Evolutionary conservation across 2,113 vertebrate genomes (phyloP).

Genomic region (Salvelinus sp.): DNA sequence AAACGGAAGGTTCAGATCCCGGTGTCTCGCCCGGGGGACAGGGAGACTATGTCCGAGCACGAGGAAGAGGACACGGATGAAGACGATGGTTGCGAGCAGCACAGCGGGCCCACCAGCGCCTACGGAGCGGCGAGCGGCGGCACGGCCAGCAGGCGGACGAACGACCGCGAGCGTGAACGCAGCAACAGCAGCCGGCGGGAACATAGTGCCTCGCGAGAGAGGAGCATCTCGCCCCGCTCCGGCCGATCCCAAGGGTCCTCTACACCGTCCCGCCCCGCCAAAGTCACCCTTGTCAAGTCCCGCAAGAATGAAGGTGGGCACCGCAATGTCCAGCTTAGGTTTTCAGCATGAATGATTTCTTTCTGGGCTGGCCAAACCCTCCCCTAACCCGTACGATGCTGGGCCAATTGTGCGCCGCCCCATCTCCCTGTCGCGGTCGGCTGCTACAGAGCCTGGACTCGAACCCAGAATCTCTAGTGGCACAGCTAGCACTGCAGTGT

Average conservation of each 20-base stretch:
- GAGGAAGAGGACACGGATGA: slow-evolving; percentile 87
- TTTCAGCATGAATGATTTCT: too few species aligned
- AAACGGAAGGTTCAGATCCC: slow-evolving; percentile 97
- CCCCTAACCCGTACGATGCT: too few species aligned
- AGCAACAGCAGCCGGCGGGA: slow-evolving; percentile 78
- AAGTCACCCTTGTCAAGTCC: slow-evolving; percentile 96
- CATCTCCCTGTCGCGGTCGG: too few species aligned
- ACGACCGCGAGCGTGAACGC: slow-evolving; percentile 42
- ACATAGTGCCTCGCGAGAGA: slow-evolving; percentile 86
- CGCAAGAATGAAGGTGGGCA: slow-evolving; percentile 91
- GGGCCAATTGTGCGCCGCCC: too few species aligned
- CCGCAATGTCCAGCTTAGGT: too few species aligned
- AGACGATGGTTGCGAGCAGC: slow-evolving; percentile 81
- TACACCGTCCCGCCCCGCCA: slow-evolving; percentile 85
- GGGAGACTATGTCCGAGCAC: slow-evolving; percentile 88
- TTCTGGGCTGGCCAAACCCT: too few species aligned
- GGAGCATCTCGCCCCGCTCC: slow-evolving; percentile 88
- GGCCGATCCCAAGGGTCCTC: slow-evolving; percentile 89
- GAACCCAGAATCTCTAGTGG: too few species aligned
- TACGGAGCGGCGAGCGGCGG: slow-evolving; percentile 61
- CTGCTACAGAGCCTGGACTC: too few species aligned
- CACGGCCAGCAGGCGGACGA: slow-evolving; percentile 74
- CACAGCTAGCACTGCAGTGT: too few species aligned
- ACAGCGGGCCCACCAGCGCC: slow-evolving; percentile 65
- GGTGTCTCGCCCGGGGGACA: slow-evolving; percentile 80